phyloP scores from a whole-genome alignment of 2,797 vertebrate species.

The Periparus ater region DNA sequence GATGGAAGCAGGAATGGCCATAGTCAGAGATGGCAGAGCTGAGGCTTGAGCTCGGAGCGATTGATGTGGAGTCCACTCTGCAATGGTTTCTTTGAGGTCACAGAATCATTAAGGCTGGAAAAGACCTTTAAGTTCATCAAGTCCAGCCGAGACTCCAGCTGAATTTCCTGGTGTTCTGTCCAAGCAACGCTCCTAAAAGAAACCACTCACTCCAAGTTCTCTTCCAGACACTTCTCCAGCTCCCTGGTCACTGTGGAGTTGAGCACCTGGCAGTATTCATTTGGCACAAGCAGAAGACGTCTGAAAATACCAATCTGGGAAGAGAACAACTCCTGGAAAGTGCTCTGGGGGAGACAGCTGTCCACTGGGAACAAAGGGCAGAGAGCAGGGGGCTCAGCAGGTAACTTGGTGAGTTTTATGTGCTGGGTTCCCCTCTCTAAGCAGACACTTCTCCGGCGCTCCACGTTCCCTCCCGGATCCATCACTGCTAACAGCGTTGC shows the following conservation, averaged over 20 bases:
- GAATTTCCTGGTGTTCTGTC: background rate
- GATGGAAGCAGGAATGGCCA: background rate
- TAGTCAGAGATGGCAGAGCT: background rate
- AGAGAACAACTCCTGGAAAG: background rate
- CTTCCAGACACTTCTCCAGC: background rate
- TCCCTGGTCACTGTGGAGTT: background rate
- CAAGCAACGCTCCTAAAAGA: background rate
- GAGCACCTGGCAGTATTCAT: background rate
- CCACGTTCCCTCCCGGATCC: constrained; percentile 15
- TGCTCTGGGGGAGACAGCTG: background rate
- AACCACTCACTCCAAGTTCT: background rate
- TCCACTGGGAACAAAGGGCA: background rate
- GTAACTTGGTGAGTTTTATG: background rate
- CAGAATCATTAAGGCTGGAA: background rate
- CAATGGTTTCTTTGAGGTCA: background rate
- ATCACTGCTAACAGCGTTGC: constrained; percentile 13
- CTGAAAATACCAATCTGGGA: background rate
- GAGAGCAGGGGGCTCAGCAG: background rate
- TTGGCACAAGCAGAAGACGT: background rate
- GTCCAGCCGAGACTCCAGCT: background rate
- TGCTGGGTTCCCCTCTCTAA: background rate
- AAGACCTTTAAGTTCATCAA: background rate
- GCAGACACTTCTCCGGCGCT: constrained; percentile 34
- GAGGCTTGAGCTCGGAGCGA: background rate
- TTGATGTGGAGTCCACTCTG: background rate